Evolutionary conservation across 1,140 invertebrate species (phyloP), one percentile per base, ranked within the genome.

Genomic region (Cydia strobilella): DNA sequence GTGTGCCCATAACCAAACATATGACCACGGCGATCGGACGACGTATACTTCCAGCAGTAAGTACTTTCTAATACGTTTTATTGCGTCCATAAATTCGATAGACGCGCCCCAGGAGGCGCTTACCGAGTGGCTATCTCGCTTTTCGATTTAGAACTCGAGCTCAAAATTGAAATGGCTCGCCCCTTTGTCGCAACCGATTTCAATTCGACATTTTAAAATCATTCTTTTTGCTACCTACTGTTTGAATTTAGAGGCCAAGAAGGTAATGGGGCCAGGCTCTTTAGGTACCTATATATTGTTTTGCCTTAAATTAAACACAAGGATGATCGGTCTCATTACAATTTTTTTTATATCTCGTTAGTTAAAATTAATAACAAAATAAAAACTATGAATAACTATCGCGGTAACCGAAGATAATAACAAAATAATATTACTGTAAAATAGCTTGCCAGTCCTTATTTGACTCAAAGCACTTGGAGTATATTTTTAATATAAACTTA

Each of bases 151-250:
- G 81, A 82, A 77, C 79, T 81, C 84, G 18, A 80, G 76, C 84
- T 87, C 82, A 90, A 90, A 90, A 91, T 91, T 90, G 89, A 86
- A 91, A 90, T 83, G 84, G 88, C 78, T 75, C 73, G 80, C 80
- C 84, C 88, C 79, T 89, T 90, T 90, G 86, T 89, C 76, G 78
- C 75, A 51, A 73, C 3, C 82, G 80, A 83, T 89, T 90, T 89
- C 87, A 88, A 89, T 86, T 85, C 80, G 81, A 85, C 82, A 82
- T 81, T 90, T 91, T 85, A 82, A 88, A 86, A 75, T 81, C 82
- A 74, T 83, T 89, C 82, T 79, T 83, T 87, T 82, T 3, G 59
- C 15, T 13, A 39, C 48, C 35, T 76, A 18, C 18, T 45, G 72
- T 63, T 39, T 23, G 1, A 66, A 15, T 54, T 54, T 23, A 10